Percentiles rank a stretch among this genome's conserved stretches.
phyloP scores from a whole-genome alignment of 2,888 invertebrate genomes.

The Gasteruption jaculator region DNA sequence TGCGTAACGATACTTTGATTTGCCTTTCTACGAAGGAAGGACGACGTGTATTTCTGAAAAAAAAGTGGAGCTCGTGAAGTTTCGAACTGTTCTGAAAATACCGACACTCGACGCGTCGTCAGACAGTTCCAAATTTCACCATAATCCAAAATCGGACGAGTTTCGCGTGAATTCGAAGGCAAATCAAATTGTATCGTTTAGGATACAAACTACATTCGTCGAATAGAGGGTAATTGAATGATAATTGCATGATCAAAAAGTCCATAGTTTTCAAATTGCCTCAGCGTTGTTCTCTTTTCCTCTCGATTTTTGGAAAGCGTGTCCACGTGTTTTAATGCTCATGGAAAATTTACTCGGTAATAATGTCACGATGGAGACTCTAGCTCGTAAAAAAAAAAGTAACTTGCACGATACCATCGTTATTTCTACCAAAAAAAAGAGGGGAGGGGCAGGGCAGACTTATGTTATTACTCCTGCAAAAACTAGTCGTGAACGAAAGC shows the following conservation, averaged over 20 bases:
- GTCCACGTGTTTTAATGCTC: conserved; percentile 34
- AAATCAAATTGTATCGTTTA: no score
- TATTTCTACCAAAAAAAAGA: conserved; percentile 13
- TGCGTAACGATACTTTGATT: no score
- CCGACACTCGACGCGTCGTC: no score
- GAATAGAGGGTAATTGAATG: conserved; percentile 35
- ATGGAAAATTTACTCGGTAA: conserved; percentile 18
- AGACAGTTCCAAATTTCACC: no score
- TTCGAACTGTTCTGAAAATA: no score
- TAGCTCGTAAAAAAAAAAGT: conserved; percentile 23
- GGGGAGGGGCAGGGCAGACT: no score
- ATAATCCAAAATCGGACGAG: no score
- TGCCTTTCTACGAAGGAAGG: no score
- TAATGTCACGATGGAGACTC: conserved; percentile 35
- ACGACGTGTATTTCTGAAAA: no score
- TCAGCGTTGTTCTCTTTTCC: conserved; percentile 51
- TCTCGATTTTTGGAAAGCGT: conserved; percentile 46
- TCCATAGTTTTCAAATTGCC: conserved; percentile 52
- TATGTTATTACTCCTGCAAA: conserved; percentile 14
- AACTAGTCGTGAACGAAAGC: conserved; percentile 22
- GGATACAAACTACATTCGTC: conserved; percentile 30
- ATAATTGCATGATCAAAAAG: conserved; percentile 51
- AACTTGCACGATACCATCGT: no score
- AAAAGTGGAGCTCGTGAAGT: no score
- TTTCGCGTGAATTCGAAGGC: no score